Conservation (phyloP, 2,113 vertebrate genomes). For the Tricholaema leucomelas region DNA sequence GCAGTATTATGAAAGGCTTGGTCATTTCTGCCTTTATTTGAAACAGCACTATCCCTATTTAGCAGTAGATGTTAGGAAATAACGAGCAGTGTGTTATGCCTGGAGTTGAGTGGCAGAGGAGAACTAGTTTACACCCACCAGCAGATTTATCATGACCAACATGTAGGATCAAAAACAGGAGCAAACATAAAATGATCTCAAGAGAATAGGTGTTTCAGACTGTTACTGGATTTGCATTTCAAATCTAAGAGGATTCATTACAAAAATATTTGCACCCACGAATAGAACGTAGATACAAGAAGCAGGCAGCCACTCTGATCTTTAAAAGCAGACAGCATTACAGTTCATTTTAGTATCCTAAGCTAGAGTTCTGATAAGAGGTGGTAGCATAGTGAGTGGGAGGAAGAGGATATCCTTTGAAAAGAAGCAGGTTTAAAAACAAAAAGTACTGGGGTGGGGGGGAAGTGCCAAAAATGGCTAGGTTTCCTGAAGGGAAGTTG, state of each 20-base stretch:
- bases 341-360: background rate
- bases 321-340: background rate
- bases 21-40: background rate
- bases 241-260: background rate
- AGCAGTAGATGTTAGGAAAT: background rate
- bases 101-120: background rate
- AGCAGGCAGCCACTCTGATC: background rate
- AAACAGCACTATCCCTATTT: background rate
- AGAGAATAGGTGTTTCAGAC: background rate
- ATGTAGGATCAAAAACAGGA: background rate
- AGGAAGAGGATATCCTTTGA: background rate
- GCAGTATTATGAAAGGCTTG: background rate
- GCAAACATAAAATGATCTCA: background rate
- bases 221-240: background rate
- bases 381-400: background rate
- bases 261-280: background rate
- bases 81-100: rapidly evolving
- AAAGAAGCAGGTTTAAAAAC: background rate
- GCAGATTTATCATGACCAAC: background rate
- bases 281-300: background rate
- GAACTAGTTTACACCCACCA: background rate
- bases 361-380: background rate
- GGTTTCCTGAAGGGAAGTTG: background rate
- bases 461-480: background rate
- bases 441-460: background rate